These are phyloP conservation scores for Fulica atra DNA, from an alignment of 2,113 vertebrate genomes.

Conservation along the genomic window DNA sequence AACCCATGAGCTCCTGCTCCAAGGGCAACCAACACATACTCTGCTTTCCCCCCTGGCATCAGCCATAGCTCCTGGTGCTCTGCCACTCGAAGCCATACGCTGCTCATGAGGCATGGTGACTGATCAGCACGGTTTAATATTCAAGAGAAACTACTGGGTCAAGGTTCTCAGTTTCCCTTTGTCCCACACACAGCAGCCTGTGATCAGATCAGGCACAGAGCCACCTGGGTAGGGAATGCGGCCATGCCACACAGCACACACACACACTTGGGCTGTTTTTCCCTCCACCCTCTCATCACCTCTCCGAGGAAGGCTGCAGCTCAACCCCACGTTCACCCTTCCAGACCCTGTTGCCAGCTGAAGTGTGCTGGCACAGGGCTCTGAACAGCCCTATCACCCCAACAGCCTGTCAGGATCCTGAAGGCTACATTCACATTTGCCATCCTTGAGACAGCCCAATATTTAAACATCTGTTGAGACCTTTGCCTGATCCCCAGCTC, in stretches of 20 bases:
- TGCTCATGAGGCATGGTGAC: not conserved
- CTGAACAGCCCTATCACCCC: not conserved
- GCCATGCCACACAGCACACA: rapidly evolving
- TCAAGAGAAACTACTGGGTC: not conserved
- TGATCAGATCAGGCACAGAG: constrained; percentile 40
- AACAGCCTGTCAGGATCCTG: not conserved
- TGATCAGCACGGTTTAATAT: not conserved
- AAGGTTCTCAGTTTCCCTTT: not conserved
- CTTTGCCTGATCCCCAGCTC: not conserved
- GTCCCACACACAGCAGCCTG: not conserved
- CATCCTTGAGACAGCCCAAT: not conserved
- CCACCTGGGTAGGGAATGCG: not conserved
- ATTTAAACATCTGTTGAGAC: not conserved
- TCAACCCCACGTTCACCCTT: not conserved
- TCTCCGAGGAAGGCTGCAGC: not conserved
- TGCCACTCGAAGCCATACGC: not conserved
- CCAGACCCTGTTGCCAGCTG: not conserved
- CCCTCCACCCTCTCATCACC: not conserved
- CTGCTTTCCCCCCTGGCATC: not conserved
- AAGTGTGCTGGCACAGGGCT: not conserved
- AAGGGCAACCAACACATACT: not conserved
- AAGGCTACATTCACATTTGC: not conserved
- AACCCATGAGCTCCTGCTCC: not conserved
- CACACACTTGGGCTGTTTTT: not conserved
- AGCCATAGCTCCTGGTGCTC: not conserved